Percentiles rank a stretch among this genome's conserved stretches.
Conservation (phyloP, 2,888 invertebrate species). For the Tenthredo amoena region DNA sequence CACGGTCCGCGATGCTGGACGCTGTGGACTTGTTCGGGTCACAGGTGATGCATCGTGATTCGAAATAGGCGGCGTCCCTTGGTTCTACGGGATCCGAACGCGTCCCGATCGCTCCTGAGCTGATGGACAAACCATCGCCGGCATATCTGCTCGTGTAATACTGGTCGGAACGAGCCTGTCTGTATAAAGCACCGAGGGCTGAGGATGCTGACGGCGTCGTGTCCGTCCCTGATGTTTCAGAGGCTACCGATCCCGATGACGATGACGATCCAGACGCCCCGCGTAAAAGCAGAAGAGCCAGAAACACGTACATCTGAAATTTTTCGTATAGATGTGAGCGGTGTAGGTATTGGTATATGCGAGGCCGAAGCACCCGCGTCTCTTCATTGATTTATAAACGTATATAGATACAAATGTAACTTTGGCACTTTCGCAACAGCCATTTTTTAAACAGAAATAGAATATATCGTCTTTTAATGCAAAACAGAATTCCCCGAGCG, state of each 20-base stretch:
- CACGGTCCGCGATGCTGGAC: constrained; percentile 62
- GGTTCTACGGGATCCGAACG: constrained; percentile 68
- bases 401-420: constrained; percentile 4
- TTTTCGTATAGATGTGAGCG: neutral
- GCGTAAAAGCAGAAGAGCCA: constrained; percentile 25
- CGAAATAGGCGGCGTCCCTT: constrained; percentile 71
- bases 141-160: constrained; percentile 67
- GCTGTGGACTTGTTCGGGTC: constrained; percentile 68
- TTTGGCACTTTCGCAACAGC: neutral
- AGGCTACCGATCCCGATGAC: constrained; percentile 2
- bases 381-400: neutral
- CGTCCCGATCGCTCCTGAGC: constrained; percentile 65
- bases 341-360: neutral
- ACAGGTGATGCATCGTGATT: constrained; percentile 73
- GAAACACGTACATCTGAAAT: constrained; percentile 33
- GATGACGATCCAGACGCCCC: constrained; percentile 17
- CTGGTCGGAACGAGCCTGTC: constrained; percentile 71
- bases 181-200: constrained; percentile 69
- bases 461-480: constrained; percentile 24
- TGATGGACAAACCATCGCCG: constrained; percentile 65
- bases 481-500: constrained; percentile 17
- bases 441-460: neutral
- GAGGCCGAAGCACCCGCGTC: neutral
- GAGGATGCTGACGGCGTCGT: constrained; percentile 65
- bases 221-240: constrained; percentile 25